phyloP scores from a whole-genome alignment of 2,888 invertebrate species.

The Acrobasis consociella region DNA sequence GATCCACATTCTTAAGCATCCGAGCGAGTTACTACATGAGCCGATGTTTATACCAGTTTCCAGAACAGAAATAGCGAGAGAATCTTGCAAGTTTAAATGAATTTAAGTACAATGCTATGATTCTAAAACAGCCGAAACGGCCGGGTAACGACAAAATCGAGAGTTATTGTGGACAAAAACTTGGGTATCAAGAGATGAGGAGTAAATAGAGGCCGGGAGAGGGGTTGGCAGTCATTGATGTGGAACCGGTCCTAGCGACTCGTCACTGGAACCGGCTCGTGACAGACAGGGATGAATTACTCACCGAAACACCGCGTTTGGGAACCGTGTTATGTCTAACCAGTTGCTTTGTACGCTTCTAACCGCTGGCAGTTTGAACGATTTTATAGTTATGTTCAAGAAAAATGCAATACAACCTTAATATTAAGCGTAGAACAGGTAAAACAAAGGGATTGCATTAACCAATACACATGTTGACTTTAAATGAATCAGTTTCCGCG shows the following conservation, averaged over 20 bases:
- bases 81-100: slow-evolving; percentile 4
- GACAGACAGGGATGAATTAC: slow-evolving; percentile 76
- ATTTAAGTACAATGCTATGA: slow-evolving; percentile 2
- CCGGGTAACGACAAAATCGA: slow-evolving; percentile 62
- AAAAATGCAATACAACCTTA: slow-evolving; percentile 1
- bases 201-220: slow-evolving; percentile 58
- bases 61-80: slow-evolving; percentile 2
- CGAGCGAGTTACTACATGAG: slow-evolving; percentile 8
- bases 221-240: slow-evolving; percentile 77
- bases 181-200: slow-evolving; percentile 53
- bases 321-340: slow-evolving; percentile 51
- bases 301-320: slow-evolving; percentile 55
- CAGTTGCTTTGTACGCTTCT: slow-evolving; percentile 30
- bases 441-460: slow-evolving; percentile 6
- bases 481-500: slow-evolving; percentile 14
- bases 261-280: slow-evolving; percentile 66
- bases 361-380: too few relatives aligned
- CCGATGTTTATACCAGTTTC: slow-evolving; percentile 8
- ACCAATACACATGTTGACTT: slow-evolving; percentile 14
- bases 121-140: slow-evolving; percentile 40
- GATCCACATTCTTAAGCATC: slow-evolving; percentile 24
- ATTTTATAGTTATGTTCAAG: neutral
- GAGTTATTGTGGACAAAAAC: slow-evolving; percentile 61
- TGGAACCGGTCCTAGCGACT: slow-evolving; percentile 69
- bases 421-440: neutral